Conservation (phyloP, 2,113 vertebrate species). For the Tetrao urogallus region DNA sequence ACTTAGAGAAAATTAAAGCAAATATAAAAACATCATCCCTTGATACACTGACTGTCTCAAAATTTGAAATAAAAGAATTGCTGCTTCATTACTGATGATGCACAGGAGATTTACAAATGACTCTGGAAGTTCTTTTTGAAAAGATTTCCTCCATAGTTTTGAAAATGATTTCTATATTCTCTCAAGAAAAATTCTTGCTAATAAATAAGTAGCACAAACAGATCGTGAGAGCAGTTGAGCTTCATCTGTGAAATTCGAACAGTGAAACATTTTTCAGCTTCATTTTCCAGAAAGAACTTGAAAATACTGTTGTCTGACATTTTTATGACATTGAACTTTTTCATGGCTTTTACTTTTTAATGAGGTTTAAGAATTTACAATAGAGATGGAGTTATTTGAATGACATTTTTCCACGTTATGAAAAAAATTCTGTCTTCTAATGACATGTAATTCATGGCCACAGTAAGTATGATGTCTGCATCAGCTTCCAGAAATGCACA, state of each 20-base stretch:
- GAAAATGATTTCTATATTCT: neutral
- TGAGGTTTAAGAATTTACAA: neutral
- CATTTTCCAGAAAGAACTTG: neutral
- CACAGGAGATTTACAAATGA: neutral
- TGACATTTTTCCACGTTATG: neutral
- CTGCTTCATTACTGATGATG: neutral
- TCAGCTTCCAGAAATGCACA: neutral
- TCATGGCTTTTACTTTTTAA: neutral
- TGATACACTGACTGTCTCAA: neutral
- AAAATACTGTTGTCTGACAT: neutral
- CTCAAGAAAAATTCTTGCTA: slow-evolving; percentile 3
- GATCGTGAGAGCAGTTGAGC: neutral
- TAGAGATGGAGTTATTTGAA: neutral
- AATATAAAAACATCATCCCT: neutral
- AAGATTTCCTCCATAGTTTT: neutral
- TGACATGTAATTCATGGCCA: neutral
- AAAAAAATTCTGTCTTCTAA: neutral
- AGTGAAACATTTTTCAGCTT: neutral
- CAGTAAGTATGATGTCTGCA: neutral
- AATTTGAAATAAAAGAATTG: neutral
- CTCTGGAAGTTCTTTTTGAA: neutral
- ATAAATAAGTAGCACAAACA: neutral
- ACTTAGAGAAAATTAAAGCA: neutral
- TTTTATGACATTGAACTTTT: neutral
- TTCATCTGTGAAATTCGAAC: neutral